These are phyloP conservation scores for Smutsia temminckii DNA, from an alignment of 2,797 vertebrate species.

Conservation along the genomic window DNA sequence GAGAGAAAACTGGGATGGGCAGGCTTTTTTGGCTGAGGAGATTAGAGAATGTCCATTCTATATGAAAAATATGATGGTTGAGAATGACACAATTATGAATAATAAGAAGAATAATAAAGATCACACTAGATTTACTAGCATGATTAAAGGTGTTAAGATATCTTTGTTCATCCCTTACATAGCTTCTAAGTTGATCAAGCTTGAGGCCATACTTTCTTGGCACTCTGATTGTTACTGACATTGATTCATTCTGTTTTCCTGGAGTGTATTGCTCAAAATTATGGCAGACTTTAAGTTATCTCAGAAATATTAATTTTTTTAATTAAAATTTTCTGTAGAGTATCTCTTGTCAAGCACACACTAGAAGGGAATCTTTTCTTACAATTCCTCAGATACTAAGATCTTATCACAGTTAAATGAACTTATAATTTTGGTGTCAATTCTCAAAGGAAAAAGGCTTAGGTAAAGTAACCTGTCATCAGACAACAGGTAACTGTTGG, in stretches of 20 bases:
- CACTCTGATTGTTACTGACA: background rate
- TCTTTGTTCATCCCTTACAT: background rate
- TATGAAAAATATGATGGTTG: background rate
- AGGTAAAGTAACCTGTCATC: background rate
- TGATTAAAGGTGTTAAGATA: background rate
- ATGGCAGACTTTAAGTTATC: background rate
- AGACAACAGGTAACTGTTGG: background rate
- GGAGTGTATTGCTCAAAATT: background rate
- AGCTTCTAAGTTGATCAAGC: background rate
- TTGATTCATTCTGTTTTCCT: background rate
- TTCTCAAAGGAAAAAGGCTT: background rate
- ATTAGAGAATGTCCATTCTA: background rate
- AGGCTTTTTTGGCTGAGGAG: background rate
- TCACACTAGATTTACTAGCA: background rate
- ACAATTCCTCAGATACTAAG: background rate
- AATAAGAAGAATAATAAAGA: background rate
- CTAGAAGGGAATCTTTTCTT: background rate
- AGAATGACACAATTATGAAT: background rate
- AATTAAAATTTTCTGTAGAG: background rate
- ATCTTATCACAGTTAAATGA: background rate
- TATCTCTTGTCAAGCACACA: background rate
- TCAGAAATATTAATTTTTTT: background rate
- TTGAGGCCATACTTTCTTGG: background rate
- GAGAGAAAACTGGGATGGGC: background rate
- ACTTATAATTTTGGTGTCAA: background rate